Percentiles rank a stretch among this genome's conserved stretches.
Conservation (phyloP, 2,888 invertebrate genomes). For the Limnephilus rhombicus region DNA sequence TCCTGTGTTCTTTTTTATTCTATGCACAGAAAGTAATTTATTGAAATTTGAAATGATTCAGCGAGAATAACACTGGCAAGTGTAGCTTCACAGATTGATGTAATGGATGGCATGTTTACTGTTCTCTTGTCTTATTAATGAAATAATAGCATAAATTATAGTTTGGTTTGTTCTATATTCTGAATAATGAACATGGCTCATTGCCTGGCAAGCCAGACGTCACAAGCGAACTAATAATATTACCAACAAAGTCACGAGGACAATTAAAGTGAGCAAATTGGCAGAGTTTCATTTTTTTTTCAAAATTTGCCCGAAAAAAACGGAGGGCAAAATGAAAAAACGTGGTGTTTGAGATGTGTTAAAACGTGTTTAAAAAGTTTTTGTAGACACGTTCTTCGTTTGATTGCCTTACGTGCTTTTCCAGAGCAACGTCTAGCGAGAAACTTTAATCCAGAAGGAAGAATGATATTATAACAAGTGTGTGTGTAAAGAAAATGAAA, state of each 20-base stretch:
- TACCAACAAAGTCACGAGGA: slow-evolving; percentile 41
- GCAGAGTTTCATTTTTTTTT: slow-evolving; percentile 31
- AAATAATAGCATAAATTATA: not conserved
- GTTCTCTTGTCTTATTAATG: not conserved
- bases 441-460: not conserved
- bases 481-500: not conserved
- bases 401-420: not conserved
- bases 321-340: not conserved
- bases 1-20: too few species aligned
- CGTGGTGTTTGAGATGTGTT: not conserved
- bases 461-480: not conserved
- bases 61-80: not conserved
- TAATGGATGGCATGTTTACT: not conserved
- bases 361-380: not conserved
- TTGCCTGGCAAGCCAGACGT: not conserved
- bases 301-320: slow-evolving; percentile 20
- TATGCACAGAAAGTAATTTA: not conserved
- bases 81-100: not conserved
- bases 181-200: not conserved
- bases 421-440: not conserved
- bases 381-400: not conserved
- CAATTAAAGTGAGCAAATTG: slow-evolving; percentile 33
- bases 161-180: not conserved
- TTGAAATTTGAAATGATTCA: not conserved
- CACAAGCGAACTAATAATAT: slow-evolving; percentile 8